phyloP scores from a whole-genome alignment of 2,888 invertebrate species.

The Drosophila nigricruria region DNA sequence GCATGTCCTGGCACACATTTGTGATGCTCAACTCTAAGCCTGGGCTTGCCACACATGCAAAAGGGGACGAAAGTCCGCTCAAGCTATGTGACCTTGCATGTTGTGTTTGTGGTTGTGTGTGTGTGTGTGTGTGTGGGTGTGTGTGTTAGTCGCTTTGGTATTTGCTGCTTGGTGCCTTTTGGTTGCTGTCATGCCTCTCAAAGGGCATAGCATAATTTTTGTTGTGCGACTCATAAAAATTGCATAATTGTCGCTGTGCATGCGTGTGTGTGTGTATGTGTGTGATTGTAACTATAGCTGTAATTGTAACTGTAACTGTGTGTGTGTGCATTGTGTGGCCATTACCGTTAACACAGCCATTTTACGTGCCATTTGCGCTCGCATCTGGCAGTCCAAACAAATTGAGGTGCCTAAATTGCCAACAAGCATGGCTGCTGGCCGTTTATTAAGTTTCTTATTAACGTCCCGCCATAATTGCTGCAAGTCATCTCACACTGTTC shows the following conservation, averaged over 20 bases:
- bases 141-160: constrained; percentile 24
- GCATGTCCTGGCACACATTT: constrained; percentile 27
- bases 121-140: constrained; percentile 2
- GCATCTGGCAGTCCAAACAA: constrained; percentile 64
- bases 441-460: constrained; percentile 57
- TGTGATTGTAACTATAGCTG: constrained; percentile 8
- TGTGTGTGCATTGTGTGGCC: constrained; percentile 37
- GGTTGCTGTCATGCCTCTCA: constrained; percentile 45
- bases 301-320: constrained; percentile 31
- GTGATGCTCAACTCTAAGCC: constrained; percentile 41
- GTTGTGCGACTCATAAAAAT: constrained; percentile 67
- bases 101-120: constrained; percentile 10
- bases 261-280: constrained; percentile 11
- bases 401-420: constrained; percentile 57
- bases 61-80: constrained; percentile 20
- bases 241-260: constrained; percentile 65
- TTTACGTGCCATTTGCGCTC: constrained; percentile 67
- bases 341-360: constrained; percentile 54
- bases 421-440: constrained; percentile 21
- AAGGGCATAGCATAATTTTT: constrained; percentile 63
- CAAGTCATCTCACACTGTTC: not conserved
- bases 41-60: constrained; percentile 28
- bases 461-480: constrained; percentile 36
- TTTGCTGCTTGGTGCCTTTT: constrained; percentile 37
- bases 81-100: constrained; percentile 44